Evolutionary conservation across 2,113 vertebrate species (phyloP), one percentile per base, ranked within the genome.

Genomic region (Cheirogaleus medius): DNA sequence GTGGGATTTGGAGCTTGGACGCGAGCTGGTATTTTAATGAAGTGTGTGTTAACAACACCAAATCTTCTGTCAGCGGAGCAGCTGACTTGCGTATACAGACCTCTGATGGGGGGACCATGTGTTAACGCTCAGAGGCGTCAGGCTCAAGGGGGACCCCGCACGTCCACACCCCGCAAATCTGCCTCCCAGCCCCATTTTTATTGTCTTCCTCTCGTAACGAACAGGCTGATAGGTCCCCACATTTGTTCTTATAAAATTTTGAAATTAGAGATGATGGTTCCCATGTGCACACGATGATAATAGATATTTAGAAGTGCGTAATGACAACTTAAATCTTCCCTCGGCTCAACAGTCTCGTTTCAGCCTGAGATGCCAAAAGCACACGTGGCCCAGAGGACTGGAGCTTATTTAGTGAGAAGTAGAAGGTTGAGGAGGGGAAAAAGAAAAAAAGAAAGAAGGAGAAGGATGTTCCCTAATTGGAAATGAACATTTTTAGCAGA

Each of bases 1-100:
- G 95, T 98, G 98, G 98, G 98, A 98, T 99, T 99, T 99, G 98
- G 94, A 98, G 98, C 98, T 90, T 98, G 97, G 98, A 99, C 98
- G 98, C 99, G 98, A 98, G 99, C 98, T 99, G 99, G 98, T 99
- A 99, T 99, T 99, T 99, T 99, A 99, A 99, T 99, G 99, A 99
- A 99, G 99, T 99, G 99, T 99, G 98, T 96, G 97, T 96, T 98
- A 98, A 98, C 98, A 97, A 95, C 96, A 92, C 97, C 98, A 98
- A 98, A 98, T 98, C 98, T 99, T 98, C 98, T 98, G 98, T 99
- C 99, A 99, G 96, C 64, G 88, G 94, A 96, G 98, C 98, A 98
- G 98, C 98, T 98, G 98, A 99, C 94, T 98, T 98, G 98, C 98
- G 97, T 99, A 99, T 98, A 99, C 99, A 99, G 98, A 98, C 94